These are phyloP conservation scores for Zootermopsis nevadensis DNA, from an alignment of 2,888 invertebrate species.

Conservation along the genomic window DNA sequence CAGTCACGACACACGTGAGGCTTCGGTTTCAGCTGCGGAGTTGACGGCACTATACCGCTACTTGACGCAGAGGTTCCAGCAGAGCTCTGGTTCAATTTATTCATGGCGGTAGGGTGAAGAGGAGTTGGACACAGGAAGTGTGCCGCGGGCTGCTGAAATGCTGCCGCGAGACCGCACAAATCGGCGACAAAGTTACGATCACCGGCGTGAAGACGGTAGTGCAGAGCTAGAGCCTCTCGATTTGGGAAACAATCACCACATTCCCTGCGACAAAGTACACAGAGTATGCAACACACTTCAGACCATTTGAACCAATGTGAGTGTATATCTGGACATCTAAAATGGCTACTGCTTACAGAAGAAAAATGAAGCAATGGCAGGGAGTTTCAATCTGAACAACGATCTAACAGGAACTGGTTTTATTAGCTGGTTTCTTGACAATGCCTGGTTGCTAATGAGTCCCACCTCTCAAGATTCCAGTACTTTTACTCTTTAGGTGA, in stretches of 20 bases:
- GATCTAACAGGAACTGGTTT: not conserved
- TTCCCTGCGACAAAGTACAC: conserved; percentile 63
- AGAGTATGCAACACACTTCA: not conserved
- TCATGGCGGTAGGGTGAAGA: conserved; percentile 35
- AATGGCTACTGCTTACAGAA: not conserved
- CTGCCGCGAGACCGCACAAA: conserved; percentile 82
- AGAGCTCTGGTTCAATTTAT: conserved; percentile 5
- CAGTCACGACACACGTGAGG: conserved; percentile 83
- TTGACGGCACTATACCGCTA: conserved; percentile 55
- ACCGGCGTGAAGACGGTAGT: conserved; percentile 83
- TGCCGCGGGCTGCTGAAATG: conserved; percentile 69
- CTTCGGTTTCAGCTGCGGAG: conserved; percentile 71
- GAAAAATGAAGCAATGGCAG: not conserved
- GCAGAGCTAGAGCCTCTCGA: conserved; percentile 81
- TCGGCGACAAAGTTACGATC: conserved; percentile 85
- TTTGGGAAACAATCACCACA: conserved; percentile 75
- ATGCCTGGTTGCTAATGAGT: no score
- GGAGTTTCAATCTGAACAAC: not conserved
- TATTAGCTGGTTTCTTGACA: not conserved
- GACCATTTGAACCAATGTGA: not conserved
- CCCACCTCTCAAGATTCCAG: not conserved
- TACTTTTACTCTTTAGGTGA: not conserved
- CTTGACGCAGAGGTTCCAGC: conserved; percentile 45
- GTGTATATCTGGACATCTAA: not conserved
- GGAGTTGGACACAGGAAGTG: conserved; percentile 51